Conservation (phyloP, 53 echinoderm and acorn worm genomes). For the Paelopatides confundens region DNA sequence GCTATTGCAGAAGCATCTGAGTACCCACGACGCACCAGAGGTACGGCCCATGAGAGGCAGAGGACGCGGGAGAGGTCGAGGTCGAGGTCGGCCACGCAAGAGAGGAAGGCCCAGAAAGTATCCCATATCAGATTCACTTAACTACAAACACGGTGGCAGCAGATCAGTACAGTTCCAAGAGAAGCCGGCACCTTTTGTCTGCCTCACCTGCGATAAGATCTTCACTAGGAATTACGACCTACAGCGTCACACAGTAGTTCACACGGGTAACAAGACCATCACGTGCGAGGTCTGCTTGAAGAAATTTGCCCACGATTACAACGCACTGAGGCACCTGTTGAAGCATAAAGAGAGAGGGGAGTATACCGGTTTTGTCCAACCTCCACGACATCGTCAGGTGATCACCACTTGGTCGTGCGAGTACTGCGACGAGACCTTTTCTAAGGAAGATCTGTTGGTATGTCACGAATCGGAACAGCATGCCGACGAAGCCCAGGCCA, state of each 20-base stretch:
- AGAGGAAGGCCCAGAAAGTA: slow-evolving; percentile 90
- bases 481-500: neutral
- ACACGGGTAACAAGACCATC: slow-evolving; percentile 94
- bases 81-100: slow-evolving; percentile 40
- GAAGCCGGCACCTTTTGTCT: slow-evolving; percentile 58
- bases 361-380: slow-evolving; percentile 63
- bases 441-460: slow-evolving; percentile 75
- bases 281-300: slow-evolving; percentile 91
- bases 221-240: slow-evolving; percentile 88
- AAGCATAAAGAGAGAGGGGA: slow-evolving; percentile 90
- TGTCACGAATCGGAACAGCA: slow-evolving; percentile 59
- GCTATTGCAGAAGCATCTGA: slow-evolving; percentile 89
- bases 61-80: slow-evolving; percentile 46
- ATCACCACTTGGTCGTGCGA: slow-evolving; percentile 71
- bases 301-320: slow-evolving; percentile 92
- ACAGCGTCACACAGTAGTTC: slow-evolving; percentile 91
- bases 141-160: slow-evolving; percentile 79
- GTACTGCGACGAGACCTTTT: slow-evolving; percentile 88
- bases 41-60: slow-evolving; percentile 21
- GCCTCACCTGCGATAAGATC: slow-evolving; percentile 80
- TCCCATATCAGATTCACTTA: slow-evolving; percentile 61
- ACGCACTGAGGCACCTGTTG: slow-evolving; percentile 82
- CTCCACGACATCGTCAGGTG: slow-evolving; percentile 49
- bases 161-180: slow-evolving; percentile 62
- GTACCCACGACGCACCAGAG: slow-evolving; percentile 79